These are phyloP conservation scores for Entelurus aequoreus DNA, from an alignment of 2,113 vertebrate species.

Conservation along the genomic window DNA sequence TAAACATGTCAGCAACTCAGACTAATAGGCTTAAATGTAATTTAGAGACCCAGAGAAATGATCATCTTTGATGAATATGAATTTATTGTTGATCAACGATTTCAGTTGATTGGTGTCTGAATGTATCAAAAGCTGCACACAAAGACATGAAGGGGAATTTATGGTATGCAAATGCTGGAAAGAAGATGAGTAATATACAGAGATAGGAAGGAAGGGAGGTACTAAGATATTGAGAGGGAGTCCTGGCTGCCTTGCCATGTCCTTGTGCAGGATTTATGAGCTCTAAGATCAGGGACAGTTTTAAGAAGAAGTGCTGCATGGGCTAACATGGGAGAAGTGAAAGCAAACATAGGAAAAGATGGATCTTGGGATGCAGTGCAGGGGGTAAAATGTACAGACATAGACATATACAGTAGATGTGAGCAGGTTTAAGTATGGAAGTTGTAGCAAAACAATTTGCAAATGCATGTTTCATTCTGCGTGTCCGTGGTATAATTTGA, in stretches of 20 bases:
- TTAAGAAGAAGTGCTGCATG: constrained; percentile 33
- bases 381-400: constrained; percentile 19
- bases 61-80: constrained; percentile 19
- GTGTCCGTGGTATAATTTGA: too few relatives aligned
- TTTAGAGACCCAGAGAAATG: constrained; percentile 28
- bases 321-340: constrained; percentile 42
- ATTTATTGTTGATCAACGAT: constrained; percentile 38
- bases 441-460: too few relatives aligned
- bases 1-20: constrained; percentile 42
- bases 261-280: constrained; percentile 70
- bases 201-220: constrained; percentile 21
- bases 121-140: constrained; percentile 27
- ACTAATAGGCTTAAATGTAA: constrained; percentile 44
- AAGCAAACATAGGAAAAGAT: constrained; percentile 18
- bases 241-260: constrained; percentile 50
- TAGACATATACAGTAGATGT: too few relatives aligned
- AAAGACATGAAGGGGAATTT: constrained; percentile 19
- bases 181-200: constrained; percentile 37
- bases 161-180: constrained; percentile 11
- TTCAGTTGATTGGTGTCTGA: constrained; percentile 26
- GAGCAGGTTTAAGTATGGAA: constrained; percentile 5
- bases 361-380: constrained; percentile 18
- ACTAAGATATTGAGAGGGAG: constrained; percentile 44
- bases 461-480: too few relatives aligned
- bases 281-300: constrained; percentile 60